phyloP scores from a whole-genome alignment of 2,113 vertebrate genomes.

The Dascyllus trimaculatus region DNA sequence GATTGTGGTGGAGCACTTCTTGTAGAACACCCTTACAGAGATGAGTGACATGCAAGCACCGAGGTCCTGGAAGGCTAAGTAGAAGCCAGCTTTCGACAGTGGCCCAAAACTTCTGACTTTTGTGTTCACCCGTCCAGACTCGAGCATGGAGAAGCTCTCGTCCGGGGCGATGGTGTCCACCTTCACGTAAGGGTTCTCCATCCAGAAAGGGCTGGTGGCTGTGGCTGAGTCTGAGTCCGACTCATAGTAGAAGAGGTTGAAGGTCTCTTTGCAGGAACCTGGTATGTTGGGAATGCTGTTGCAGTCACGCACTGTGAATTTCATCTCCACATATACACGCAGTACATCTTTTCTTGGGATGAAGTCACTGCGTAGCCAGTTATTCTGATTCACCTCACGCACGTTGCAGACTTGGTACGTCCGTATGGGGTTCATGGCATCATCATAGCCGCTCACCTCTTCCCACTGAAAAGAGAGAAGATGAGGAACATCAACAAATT shows the following conservation, averaged over 20 bases:
- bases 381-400: constrained; percentile 93
- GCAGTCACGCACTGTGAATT: constrained; percentile 97
- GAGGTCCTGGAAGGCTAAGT: constrained; percentile 98
- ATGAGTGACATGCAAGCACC: constrained; percentile 99
- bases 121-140: constrained; percentile 94
- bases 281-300: constrained; percentile 98
- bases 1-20: constrained; percentile 96
- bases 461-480: constrained; percentile 89
- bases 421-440: constrained; percentile 96
- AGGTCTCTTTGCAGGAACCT: constrained; percentile 98
- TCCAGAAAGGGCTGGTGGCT: constrained; percentile 96
- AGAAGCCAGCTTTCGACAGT: constrained; percentile 96
- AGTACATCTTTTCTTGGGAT: constrained; percentile 93
- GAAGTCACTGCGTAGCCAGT: constrained; percentile 97
- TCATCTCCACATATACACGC: constrained; percentile 96
- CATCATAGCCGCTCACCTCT: constrained; percentile 97
- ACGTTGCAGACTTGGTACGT: constrained; percentile 98
- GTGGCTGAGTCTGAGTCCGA: constrained; percentile 95
- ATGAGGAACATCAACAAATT: constrained; percentile 30
- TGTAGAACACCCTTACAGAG: constrained; percentile 97
- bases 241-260: constrained; percentile 98
- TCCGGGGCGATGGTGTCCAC: constrained; percentile 99
- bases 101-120: constrained; percentile 99
- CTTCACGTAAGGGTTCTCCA: constrained; percentile 99
- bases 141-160: constrained; percentile 95